Percentiles rank a stretch among this genome's conserved stretches.
Conservation (phyloP, 2,888 invertebrate genomes). For the Hyppa rectilinea region DNA sequence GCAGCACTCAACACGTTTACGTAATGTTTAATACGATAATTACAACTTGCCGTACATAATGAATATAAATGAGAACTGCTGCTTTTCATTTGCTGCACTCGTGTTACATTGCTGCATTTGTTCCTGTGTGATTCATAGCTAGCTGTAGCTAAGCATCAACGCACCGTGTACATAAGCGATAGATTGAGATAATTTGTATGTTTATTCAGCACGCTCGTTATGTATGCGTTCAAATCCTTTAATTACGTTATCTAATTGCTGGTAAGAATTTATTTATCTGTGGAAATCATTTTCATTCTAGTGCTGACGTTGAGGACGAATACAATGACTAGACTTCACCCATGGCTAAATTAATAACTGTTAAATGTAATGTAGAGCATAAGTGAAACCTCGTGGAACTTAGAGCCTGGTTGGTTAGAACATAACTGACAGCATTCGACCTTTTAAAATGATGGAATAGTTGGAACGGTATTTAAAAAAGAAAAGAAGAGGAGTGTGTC, state of each 20-base stretch:
- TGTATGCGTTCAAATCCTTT: conserved; percentile 62
- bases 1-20: conserved; percentile 71
- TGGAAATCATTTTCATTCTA: conserved; percentile 49
- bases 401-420: too few relatives aligned
- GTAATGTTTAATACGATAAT: conserved; percentile 78
- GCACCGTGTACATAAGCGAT: conserved; percentile 38
- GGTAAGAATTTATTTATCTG: conserved; percentile 58
- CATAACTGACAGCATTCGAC: too few relatives aligned
- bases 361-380: not conserved
- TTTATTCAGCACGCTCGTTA: conserved; percentile 53
- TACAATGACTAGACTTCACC: not conserved
- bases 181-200: conserved; percentile 45
- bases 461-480: too few relatives aligned
- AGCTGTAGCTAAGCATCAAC: conserved; percentile 8
- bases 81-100: conserved; percentile 45
- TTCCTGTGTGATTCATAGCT: not conserved
- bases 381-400: too few relatives aligned
- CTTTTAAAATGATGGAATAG: too few relatives aligned
- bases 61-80: conserved; percentile 75
- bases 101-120: conserved; percentile 37
- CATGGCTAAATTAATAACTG: not conserved
- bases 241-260: conserved; percentile 62
- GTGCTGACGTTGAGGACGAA: conserved; percentile 5
- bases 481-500: too few relatives aligned
- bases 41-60: conserved; percentile 75